Evolutionary conservation across 2,113 vertebrate species (phyloP), one percentile per base, ranked within the genome.

Genomic region (Apaloderma vittatum): DNA sequence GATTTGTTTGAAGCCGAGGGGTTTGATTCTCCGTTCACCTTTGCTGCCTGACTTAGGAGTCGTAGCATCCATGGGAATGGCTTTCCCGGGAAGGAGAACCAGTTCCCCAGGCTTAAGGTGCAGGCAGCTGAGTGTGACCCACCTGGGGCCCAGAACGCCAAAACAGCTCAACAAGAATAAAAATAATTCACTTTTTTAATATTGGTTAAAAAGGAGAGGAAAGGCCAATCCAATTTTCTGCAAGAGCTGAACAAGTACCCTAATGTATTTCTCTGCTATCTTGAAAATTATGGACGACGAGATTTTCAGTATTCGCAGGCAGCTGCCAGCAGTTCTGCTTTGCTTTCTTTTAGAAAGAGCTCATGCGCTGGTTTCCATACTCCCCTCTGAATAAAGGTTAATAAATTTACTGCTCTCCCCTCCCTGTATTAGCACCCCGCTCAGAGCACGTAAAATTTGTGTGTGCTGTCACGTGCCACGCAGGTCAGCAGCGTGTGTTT

Each of bases 341-440:
- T 84, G 26, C 73, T 96, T 87, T 58, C 61, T 82, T 83, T 90
- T 55, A 61, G 63, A 58, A 86, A 62, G 30, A 85, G 27, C 43
- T 95, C 51, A 20, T 27, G 55, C 40, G 36, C 74, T 86, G 30
- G 62, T 94, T 84, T 94, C 78, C 36, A 12, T 20, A 22, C 65
- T 37, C 3, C 3, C 6, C 49, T 91, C 49, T 81, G 40, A 84
- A 57, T 68, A 81, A 65, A 81, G 23, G 22, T 86, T 91, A 73
- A 68, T 71, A 59, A 49, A 49, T 73, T 11, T 63, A 26, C 40
- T 80, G 67, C 48, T 86, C 16, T 86, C 16, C 9, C 46, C 6
- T 3, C 1, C 22, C 23, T 2, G 0, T 65, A 46, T 43, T 23
- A 67, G 37, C 29, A 65, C 73, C 46, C 70, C 36, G 22, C 23